Base-by-base conservation (phyloP, 2,113 vertebrate genomes). In the Glareola pratincola region DNA sequence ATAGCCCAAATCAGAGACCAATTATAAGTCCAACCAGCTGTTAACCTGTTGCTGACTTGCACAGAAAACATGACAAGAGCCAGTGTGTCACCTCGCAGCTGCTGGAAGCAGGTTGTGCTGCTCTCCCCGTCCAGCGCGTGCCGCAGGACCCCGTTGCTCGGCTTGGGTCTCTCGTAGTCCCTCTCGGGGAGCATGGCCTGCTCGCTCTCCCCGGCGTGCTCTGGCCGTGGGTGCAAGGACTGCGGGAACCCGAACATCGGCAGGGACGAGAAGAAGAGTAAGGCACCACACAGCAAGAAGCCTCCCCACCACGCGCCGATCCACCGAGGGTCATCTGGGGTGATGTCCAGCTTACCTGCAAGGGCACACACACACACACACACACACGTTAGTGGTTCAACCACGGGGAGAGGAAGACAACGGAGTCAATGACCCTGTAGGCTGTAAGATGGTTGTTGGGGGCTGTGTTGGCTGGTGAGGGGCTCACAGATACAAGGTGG, bases 261-360 rank as follows among this genome's bases (percentile, higher is more conserved):
- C 94, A 99, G 97, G 62, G 99, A 98, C 0, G 99, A 99, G 98
- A 99, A 99, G 97, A 99, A 99, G 94, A 99, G 99, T 98, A 99
- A 99, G 98, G 98, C 99, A 98, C 99, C 99, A 14, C 99, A 99
- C 92, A 99, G 98, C 94, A 99, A 99, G 97, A 99, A 99, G 96
- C 99, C 99, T 5, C 98, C 99, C 99, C 99, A 99, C 99, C 99
- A 99, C 29, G 99, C 99, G 74, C 99, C 99, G 7, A 99, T 99
- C 99, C 99, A 99, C 60, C 99, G 98, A 5, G 99, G 99, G 98
- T 99, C 99, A 0, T 99, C 99, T 0, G 99, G 99, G 23, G 99
- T 99, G 95, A 99, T 99, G 97, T 98, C 98, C 98, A 99, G 98
- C 79, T 98, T 98, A 93, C 97, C 99, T 99, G 98, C 0, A 45